Percentiles rank a stretch among this genome's conserved stretches.
Conservation (phyloP, 2,888 invertebrate genomes). For the Torymus texanus region DNA sequence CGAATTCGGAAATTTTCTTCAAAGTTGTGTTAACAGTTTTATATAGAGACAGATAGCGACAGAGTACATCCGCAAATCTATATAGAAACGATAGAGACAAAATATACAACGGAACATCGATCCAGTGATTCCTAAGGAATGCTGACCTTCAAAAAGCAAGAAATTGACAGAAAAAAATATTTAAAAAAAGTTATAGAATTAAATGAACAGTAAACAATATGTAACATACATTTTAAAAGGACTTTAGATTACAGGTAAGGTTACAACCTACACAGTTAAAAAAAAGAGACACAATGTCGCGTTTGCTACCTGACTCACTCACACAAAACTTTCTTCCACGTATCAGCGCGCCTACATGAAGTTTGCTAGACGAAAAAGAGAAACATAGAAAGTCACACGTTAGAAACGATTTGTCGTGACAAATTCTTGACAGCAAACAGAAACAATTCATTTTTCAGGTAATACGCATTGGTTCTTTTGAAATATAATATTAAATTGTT, state of each 20-base stretch:
- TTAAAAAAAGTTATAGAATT: slow-evolving; percentile 40
- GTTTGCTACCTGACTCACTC: slow-evolving; percentile 74
- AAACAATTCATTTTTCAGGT: not conserved
- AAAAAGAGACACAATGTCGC: slow-evolving; percentile 61
- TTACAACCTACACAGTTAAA: slow-evolving; percentile 61
- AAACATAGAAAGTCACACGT: slow-evolving; percentile 71
- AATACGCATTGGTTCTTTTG: not conserved
- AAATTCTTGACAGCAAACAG: slow-evolving; percentile 26
- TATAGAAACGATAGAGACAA: slow-evolving; percentile 51
- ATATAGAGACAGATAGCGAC: slow-evolving; percentile 49
- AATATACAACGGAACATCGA: slow-evolving; percentile 56
- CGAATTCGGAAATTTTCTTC: slow-evolving; percentile 46
- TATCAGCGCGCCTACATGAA: slow-evolving; percentile 74
- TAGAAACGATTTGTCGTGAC: slow-evolving; percentile 58
- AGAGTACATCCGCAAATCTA: slow-evolving; percentile 56
- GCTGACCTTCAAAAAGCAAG: slow-evolving; percentile 53
- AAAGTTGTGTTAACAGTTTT: slow-evolving; percentile 42
- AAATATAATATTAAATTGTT: no score
- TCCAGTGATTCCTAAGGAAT: slow-evolving; percentile 61
- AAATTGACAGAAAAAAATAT: slow-evolving; percentile 40
- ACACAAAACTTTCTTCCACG: slow-evolving; percentile 74
- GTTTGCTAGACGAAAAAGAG: slow-evolving; percentile 73
- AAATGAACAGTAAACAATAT: slow-evolving; percentile 52
- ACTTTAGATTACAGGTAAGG: slow-evolving; percentile 46
- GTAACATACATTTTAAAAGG: slow-evolving; percentile 52